These are phyloP conservation scores for Pluvialis apricaria DNA, from an alignment of 2,113 vertebrate genomes.

Conservation along the genomic window DNA sequence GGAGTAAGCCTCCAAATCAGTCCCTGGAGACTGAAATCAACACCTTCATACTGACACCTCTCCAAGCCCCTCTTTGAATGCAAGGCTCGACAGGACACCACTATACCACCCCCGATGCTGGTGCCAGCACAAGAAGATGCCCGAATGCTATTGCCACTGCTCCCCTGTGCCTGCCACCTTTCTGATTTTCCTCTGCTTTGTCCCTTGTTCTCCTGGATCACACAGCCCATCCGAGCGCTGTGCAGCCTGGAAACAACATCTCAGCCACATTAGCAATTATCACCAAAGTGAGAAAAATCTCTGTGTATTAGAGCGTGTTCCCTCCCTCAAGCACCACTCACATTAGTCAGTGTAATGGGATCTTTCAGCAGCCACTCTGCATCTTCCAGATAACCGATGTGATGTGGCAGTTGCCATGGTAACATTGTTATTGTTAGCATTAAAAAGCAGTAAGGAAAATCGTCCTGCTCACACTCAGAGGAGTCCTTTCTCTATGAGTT, in stretches of 20 bases:
- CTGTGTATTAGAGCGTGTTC: background rate
- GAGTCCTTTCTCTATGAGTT: background rate
- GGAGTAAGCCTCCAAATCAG: background rate
- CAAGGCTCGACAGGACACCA: background rate
- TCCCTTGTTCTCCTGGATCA: background rate
- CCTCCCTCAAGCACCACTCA: background rate
- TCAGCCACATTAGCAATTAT: background rate
- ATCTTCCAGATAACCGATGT: background rate
- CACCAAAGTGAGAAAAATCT: background rate
- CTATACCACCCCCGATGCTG: fast-evolving
- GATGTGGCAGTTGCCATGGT: conserved; percentile 30
- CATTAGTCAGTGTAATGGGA: conserved; percentile 18
- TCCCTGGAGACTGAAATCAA: background rate
- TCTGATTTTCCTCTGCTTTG: background rate
- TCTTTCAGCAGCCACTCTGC: conserved; percentile 19
- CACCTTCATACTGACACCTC: background rate
- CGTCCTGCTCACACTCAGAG: background rate
- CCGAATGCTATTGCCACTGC: background rate
- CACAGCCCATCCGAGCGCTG: background rate
- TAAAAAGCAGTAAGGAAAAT: conserved; percentile 29
- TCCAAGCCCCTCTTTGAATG: background rate
- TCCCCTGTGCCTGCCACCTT: background rate
- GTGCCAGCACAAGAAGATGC: background rate
- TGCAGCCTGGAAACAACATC: background rate
- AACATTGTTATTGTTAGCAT: conserved; percentile 15